Base-by-base conservation (phyloP, 2,888 invertebrate species). In the Coecobrya sp. region DNA sequence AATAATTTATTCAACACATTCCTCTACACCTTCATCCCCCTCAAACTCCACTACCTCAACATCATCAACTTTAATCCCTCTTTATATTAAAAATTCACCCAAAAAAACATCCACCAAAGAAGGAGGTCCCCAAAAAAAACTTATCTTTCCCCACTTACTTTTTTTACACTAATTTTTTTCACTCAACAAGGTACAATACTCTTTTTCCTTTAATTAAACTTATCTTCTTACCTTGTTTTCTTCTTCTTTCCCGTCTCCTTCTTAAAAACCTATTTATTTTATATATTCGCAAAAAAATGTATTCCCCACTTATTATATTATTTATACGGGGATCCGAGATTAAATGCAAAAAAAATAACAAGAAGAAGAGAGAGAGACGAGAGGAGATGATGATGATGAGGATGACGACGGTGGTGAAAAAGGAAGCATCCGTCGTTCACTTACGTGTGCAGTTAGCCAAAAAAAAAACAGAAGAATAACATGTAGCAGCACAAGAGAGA, bases 141-240 rank as follows among this genome's bases (percentile, higher is more conserved):
- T 49, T 76, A 11, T 79, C 62, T 22, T 62, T 87, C 45, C 7
- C 16, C 3, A 55, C 16, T 16, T 55, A 2, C 7, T 76, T 22
- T 16, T 45, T 19, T 1, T 81, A 16, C 55, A 42, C 16, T 84
- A 70, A 70, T 86, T 86, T 86, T 30, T n/a, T n/a, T n/a, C n/a
- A n/a, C n/a, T n/a, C 68, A 45, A 68, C 25, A 49, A 25, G 59
- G 88, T 62, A 62, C 79, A 76, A 76, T 88, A 88, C 88, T 88
- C 88, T 79, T 88, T 87, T 87, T 70, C 19, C 7, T 68, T 16
- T 73, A 52, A 79, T 79, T 11, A 59, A 42, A 11, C 52, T 73
- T 73, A 30, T 55, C 27, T 55, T 59, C 62, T 86, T 70, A 52
- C 70, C 76, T 42, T 59, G 81, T 42, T 22, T 42, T 65, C 16